Percentiles rank a stretch among this genome's conserved stretches.
These are phyloP conservation scores for Lithophane semibrunnea DNA, from an alignment of 2,888 invertebrate genomes.

Conservation along the genomic window DNA sequence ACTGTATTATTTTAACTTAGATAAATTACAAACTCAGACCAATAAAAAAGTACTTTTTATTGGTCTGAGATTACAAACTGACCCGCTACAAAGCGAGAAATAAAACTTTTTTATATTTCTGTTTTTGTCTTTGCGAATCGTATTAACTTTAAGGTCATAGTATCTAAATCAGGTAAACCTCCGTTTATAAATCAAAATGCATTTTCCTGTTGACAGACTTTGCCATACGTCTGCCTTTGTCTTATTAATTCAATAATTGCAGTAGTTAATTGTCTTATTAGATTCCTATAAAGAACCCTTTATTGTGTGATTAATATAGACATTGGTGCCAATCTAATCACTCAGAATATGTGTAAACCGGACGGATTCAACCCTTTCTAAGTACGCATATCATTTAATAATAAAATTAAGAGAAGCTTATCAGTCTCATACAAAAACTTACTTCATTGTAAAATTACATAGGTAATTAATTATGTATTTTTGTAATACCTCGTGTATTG, in stretches of 20 bases:
- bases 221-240: neutral
- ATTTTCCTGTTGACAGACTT: conserved; percentile 12
- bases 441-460: neutral
- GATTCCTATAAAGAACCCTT: neutral
- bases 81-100: too few relatives aligned
- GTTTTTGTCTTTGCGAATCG: neutral
- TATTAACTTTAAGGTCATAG: too few relatives aligned
- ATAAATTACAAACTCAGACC: too few relatives aligned
- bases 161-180: neutral
- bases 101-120: neutral
- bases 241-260: conserved; percentile 10
- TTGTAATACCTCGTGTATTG: neutral
- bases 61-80: too few relatives aligned
- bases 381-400: neutral
- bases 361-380: neutral
- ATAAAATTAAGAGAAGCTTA: neutral
- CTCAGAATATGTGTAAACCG: neutral
- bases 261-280: neutral
- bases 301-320: conserved; percentile 3
- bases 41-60: too few relatives aligned
- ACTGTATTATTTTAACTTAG: too few relatives aligned
- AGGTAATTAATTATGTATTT: neutral
- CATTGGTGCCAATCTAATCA: neutral
- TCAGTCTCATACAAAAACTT: too few relatives aligned
- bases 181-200: neutral